Percentiles rank a stretch among this genome's conserved stretches.
Conservation (phyloP, 2,797 vertebrate genomes). For the Melanotaenia trifasciata region DNA sequence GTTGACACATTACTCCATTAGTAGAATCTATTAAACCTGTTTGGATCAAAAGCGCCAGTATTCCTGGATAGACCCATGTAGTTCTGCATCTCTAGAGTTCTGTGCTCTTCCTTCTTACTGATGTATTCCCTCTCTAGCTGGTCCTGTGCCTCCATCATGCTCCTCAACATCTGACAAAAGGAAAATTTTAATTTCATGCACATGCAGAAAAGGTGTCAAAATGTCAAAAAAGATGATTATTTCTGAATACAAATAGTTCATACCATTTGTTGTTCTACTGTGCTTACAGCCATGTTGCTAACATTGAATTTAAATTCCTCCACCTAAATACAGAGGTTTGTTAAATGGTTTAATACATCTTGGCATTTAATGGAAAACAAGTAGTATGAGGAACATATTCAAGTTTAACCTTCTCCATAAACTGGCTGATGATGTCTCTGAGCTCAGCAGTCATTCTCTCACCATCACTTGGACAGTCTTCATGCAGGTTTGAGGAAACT, state of each 20-base stretch:
- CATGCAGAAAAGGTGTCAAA: not conserved
- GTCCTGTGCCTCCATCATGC: conserved; percentile 87
- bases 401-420: conserved; percentile 84
- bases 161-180: conserved; percentile 83
- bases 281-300: conserved; percentile 67
- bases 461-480: conserved; percentile 80
- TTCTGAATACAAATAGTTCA: conserved; percentile 17
- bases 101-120: conserved; percentile 86
- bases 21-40: conserved; percentile 69
- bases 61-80: conserved; percentile 79
- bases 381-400: not conserved
- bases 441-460: conserved; percentile 87
- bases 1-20: not conserved
- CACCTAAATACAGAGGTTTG: conserved; percentile 79
- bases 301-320: conserved; percentile 85
- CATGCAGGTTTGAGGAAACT: conserved; percentile 10
- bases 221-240: not conserved
- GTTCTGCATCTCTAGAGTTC: conserved; percentile 85
- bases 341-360: not conserved
- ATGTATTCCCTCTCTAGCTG: conserved; percentile 89
- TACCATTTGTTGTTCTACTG: conserved; percentile 87
- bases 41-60: conserved; percentile 85
- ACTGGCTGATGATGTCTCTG: conserved; percentile 85
- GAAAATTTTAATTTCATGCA: not conserved
- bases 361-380: not conserved